These are phyloP conservation scores for Diabrotica undecimpunctata DNA, from an alignment of 1,140 invertebrate genomes.

Conservation along the genomic window DNA sequence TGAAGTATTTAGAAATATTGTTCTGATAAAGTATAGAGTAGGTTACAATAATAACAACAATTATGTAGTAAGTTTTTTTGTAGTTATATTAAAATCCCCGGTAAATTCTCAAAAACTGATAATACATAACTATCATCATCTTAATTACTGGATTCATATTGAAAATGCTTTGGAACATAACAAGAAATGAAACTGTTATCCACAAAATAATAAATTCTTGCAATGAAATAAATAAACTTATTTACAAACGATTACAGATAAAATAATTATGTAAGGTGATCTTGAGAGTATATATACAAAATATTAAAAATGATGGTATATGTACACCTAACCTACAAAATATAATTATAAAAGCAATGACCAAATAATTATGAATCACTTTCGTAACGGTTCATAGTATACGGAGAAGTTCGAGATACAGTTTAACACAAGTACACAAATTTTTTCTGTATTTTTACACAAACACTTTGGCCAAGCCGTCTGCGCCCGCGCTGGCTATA, in stretches of 20 bases:
- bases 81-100: too few species aligned
- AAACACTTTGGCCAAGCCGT: slow-evolving; percentile 97
- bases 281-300: slow-evolving; percentile 29
- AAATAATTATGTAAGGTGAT: slow-evolving; percentile 20
- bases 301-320: slow-evolving; percentile 30
- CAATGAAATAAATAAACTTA: slow-evolving; percentile 32
- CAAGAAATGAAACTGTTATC: background rate
- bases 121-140: too few species aligned
- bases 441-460: slow-evolving; percentile 47
- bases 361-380: slow-evolving; percentile 1
- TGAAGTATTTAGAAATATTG: too few species aligned
- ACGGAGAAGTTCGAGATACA: slow-evolving; percentile 4
- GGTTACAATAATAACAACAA: too few species aligned
- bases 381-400: slow-evolving; percentile 4
- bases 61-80: too few species aligned
- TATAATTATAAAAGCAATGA: slow-evolving; percentile 19
- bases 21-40: too few species aligned
- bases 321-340: slow-evolving; percentile 29
- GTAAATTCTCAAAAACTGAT: too few species aligned
- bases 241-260: slow-evolving; percentile 28
- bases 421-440: slow-evolving; percentile 4
- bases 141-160: too few species aligned
- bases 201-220: slow-evolving; percentile 9
- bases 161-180: too few species aligned
- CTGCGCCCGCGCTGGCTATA: slow-evolving; percentile 97